These are phyloP conservation scores for Drosophila formosana DNA, from an alignment of 2,888 invertebrate species.

Conservation along the genomic window DNA sequence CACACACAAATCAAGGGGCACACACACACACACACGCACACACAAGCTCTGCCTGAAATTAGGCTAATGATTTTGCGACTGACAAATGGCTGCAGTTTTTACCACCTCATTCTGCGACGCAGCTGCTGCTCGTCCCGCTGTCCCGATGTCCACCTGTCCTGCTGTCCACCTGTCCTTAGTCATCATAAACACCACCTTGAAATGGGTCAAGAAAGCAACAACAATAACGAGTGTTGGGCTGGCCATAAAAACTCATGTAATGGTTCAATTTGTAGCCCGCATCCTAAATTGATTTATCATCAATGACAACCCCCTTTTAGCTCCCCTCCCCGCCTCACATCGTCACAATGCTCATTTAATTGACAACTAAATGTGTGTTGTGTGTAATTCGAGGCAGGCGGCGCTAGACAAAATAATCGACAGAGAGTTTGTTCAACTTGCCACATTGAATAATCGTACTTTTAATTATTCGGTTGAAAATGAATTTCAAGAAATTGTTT, in stretches of 20 bases:
- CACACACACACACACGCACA: slow-evolving; percentile 5
- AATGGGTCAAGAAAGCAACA: slow-evolving; percentile 38
- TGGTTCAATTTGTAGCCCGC: slow-evolving; percentile 67
- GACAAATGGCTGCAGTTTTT: slow-evolving; percentile 75
- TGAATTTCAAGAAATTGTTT: slow-evolving; percentile 51
- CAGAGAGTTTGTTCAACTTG: slow-evolving; percentile 26
- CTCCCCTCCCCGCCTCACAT: background rate
- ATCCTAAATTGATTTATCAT: slow-evolving; percentile 58
- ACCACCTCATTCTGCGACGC: slow-evolving; percentile 4
- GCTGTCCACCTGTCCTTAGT: slow-evolving; percentile 40
- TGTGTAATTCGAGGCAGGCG: slow-evolving; percentile 31
- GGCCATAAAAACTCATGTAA: slow-evolving; percentile 57
- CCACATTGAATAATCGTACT: background rate
- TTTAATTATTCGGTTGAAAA: slow-evolving; percentile 22
- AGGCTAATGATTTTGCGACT: slow-evolving; percentile 74
- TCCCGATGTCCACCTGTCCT: slow-evolving; percentile 5
- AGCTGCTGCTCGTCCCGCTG: background rate
- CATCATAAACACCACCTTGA: slow-evolving; percentile 43
- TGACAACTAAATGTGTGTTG: slow-evolving; percentile 16
- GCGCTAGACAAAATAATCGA: background rate
- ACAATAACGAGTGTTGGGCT: background rate
- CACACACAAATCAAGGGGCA: slow-evolving; percentile 1
- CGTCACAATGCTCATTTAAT: slow-evolving; percentile 32
- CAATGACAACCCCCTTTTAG: slow-evolving; percentile 2
- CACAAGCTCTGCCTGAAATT: slow-evolving; percentile 48